A percentile compares a stretch with the other conserved stretches of the same genome.
These are phyloP conservation scores for Dendrolimus kikuchii DNA, from an alignment of 1,140 invertebrate species.

Conservation along the genomic window DNA sequence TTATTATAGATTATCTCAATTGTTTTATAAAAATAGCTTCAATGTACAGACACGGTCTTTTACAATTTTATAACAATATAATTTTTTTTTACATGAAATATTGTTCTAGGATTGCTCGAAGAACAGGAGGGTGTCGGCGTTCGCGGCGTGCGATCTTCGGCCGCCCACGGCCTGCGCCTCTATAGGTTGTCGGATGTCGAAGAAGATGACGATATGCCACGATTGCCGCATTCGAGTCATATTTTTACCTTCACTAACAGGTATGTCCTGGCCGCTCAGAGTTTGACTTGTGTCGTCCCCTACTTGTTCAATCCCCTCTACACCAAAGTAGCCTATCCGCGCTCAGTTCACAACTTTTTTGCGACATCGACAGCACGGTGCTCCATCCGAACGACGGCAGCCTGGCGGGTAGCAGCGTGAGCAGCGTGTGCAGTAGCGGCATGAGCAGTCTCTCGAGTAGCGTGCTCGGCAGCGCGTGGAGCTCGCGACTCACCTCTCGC, in stretches of 20 bases:
- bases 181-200: constrained; percentile 91
- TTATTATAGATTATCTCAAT: too few relatives aligned
- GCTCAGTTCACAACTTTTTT: too few relatives aligned
- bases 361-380: constrained; percentile 76
- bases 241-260: constrained; percentile 92
- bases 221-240: constrained; percentile 83
- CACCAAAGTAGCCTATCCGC: too few relatives aligned
- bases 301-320: too few relatives aligned
- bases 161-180: constrained; percentile 83
- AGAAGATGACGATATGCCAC: constrained; percentile 87
- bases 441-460: constrained; percentile 74
- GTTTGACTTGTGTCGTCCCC: background rate
- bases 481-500: constrained; percentile 57
- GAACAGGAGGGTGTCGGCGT: constrained; percentile 93
- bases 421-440: constrained; percentile 72
- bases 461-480: constrained; percentile 72
- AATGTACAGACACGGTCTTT: too few relatives aligned
- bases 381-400: constrained; percentile 89
- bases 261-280: constrained; percentile 21
- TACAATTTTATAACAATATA: too few relatives aligned
- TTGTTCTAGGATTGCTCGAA: constrained; percentile 82
- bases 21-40: too few relatives aligned
- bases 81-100: background rate
- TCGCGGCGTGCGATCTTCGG: constrained; percentile 83
- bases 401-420: constrained; percentile 73